phyloP scores from a whole-genome alignment of 2,113 vertebrate species.

The Thinocorus orbignyianus region DNA sequence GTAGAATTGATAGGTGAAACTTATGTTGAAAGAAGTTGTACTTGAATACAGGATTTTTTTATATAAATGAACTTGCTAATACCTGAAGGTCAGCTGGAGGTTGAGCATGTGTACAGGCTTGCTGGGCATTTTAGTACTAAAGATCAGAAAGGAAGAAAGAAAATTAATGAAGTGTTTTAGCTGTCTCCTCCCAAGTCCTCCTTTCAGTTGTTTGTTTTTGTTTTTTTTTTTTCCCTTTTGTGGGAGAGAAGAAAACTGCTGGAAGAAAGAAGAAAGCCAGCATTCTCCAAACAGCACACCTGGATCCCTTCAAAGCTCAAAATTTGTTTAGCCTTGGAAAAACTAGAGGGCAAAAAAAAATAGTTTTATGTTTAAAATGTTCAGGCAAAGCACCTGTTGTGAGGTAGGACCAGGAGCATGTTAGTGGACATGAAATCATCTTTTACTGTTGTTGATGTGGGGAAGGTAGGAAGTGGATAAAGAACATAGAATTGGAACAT shows the following conservation, averaged over 20 bases:
- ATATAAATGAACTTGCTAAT: background rate
- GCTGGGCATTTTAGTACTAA: background rate
- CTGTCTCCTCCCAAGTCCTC: background rate
- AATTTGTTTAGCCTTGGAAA: background rate
- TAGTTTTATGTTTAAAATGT: background rate
- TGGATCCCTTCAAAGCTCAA: background rate
- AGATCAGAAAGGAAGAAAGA: background rate
- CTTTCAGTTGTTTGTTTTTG: background rate
- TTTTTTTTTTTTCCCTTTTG: background rate
- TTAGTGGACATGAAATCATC: background rate
- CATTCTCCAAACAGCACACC: background rate
- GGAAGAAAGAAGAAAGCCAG: background rate
- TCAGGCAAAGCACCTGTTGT: background rate
- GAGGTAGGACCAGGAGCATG: background rate
- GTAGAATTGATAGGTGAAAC: background rate
- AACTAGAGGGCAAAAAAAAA: background rate
- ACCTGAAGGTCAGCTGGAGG: background rate
- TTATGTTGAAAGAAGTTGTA: background rate
- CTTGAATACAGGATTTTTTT: background rate
- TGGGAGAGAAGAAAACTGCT: background rate
- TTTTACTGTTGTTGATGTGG: background rate
- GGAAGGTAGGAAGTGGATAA: background rate
- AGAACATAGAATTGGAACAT: background rate
- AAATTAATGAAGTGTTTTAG: background rate
- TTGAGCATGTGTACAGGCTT: background rate